Base-by-base conservation (phyloP, 2,888 invertebrate species). In the Eupithecia tripunctaria region DNA sequence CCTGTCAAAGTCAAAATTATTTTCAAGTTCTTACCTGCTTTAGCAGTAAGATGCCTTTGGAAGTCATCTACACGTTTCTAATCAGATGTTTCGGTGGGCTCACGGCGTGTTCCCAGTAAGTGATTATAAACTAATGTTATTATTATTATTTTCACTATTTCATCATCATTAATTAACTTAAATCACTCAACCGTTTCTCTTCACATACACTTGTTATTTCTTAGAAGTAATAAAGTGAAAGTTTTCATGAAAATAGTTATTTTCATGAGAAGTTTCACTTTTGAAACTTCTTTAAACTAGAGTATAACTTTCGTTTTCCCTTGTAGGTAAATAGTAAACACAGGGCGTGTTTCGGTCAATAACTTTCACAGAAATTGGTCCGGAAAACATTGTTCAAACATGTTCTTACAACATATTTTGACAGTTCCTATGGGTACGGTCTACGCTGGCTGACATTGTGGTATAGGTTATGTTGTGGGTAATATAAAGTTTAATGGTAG, bases 271-370 rank as follows among this genome's bases (percentile, higher is more conserved):
- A 29, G 18, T 60, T 29, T 60, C 60, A 8, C 29, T 32, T 62
- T 36, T n/a, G 62, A 63, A 36, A 32, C 29, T 63, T 32, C 62
- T 63, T 63, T n/a, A 12, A 36, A 36, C 18, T 36, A 32, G 56
- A 56, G 56, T 56, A 14, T 12, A 21, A n/a, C 62, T 77, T 79
- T 74, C 79, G 74, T 76, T 79, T 77, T 79, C 74, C 76, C 71
- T 70, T 56, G 63, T 70, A 77, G 63, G 76, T 56, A 68, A 60
- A 29, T 36, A 32, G 76, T 47, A 68, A 60, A 29, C 36, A 32
- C 32, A 77, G 77, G 77, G 77, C 72, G 72, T 73, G 38, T 65
- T 75, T 59, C 56, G 60, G 74, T 74, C 59, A 66, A 68, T 72
- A 68, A 75, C 78, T 76, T 77, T 77, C 77, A 74, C 74, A 77